Evolutionary conservation across 2,888 invertebrate species (phyloP), one percentile per base, ranked within the genome.

Genomic region (Anagyrus pseudococci): DNA sequence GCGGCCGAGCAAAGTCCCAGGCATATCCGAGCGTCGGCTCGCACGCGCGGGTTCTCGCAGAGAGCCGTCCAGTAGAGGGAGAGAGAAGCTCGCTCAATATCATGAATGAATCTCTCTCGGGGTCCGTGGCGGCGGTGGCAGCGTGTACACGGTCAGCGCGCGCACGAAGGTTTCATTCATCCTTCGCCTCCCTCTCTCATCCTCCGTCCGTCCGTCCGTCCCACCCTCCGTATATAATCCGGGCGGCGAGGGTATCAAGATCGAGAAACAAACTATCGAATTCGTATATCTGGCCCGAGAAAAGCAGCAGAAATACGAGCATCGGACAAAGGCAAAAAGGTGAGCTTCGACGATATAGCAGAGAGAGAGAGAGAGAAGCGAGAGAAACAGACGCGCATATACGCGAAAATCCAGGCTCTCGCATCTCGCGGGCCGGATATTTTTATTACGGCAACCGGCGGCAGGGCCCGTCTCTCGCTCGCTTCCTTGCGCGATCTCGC

Each of bases 261-360:
- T 64, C 55, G 25, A 56, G 59, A 60, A 50, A 60, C 52, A 47
- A 59, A 60, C 46, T 59, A 64, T 64, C 59, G 50, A 55, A 58
- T 64, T 55, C 46, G 58, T 58, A 64, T 64, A 59, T 64, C 58
- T 58, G 58, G 40, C 43, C 46, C 46, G 48, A 54, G 52, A 58
- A 63, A 58, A 58, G 19, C 50, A 26, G 10, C 26, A 47, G 57
- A 62, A 62, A 59, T 55, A 63, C 58, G 58, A 59, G 50, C 55
- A 54, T 58, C 58, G 48, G 40, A 50, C 37, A 55, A 52, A 23
- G 26, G 37, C 10, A 59, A 52, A 37, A 44, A 43, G n/a, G n/a
- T n/a, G n/a, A n/a, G n/a, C 22, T 22, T 23, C 26, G 20, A 37
- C 55, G 52, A n/a, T 7, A 10, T n/a, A n/a, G 37, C 10, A 33